Conservation (phyloP, 2,888 invertebrate genomes). For the Quadriops clusia region DNA sequence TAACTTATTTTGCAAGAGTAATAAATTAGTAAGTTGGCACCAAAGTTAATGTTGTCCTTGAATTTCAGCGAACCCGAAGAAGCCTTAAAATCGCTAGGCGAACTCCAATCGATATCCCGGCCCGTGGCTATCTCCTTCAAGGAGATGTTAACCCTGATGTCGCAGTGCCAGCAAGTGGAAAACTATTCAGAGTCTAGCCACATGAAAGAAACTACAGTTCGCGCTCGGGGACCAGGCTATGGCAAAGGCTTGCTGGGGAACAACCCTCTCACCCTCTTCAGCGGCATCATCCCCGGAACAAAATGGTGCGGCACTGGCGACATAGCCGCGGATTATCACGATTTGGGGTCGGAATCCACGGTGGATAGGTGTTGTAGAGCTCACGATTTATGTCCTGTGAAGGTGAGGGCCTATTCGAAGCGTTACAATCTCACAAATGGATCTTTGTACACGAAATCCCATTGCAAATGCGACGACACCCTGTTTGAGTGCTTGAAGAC, state of each 20-base stretch:
- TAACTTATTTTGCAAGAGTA: no score
- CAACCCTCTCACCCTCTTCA: constrained; percentile 59
- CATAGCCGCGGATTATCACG: constrained; percentile 71
- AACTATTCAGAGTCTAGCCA: constrained; percentile 3
- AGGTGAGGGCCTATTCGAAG: constrained; percentile 53
- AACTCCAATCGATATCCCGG: constrained; percentile 48
- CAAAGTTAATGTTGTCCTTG: no score
- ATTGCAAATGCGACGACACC: constrained; percentile 77
- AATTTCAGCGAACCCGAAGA: constrained; percentile 58
- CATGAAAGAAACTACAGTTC: constrained; percentile 10
- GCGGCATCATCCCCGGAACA: constrained; percentile 77
- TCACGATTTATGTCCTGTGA: constrained; percentile 83
- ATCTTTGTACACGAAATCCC: constrained; percentile 77
- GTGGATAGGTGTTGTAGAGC: constrained; percentile 80
- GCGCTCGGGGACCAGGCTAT: constrained; percentile 11
- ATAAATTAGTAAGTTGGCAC: no score
- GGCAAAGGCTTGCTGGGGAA: constrained; percentile 43
- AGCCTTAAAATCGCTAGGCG: constrained; percentile 49
- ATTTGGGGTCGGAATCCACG: constrained; percentile 60
- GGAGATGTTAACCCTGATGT: constrained; percentile 70
- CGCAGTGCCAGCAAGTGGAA: constrained; percentile 63
- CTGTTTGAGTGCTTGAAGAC: constrained; percentile 71
- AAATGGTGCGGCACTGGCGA: constrained; percentile 92
- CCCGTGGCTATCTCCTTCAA: constrained; percentile 55
- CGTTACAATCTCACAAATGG: constrained; percentile 77